Evolutionary conservation across 2,113 vertebrate species (phyloP).

Genomic region (Eublepharis macularius): DNA sequence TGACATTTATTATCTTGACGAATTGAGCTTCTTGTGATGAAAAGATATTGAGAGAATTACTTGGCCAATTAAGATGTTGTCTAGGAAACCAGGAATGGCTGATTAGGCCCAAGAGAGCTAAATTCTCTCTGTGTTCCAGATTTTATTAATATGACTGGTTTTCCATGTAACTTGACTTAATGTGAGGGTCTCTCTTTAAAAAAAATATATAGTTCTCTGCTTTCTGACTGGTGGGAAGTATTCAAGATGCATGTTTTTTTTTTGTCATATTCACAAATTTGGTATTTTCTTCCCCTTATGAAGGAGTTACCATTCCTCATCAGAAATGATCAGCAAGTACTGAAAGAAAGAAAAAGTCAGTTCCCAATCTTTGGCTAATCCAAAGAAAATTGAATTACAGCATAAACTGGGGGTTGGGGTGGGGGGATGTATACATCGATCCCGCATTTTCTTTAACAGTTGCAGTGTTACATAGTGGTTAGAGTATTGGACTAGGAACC

Average conservation of each 20-base stretch:
- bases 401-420: not conserved
- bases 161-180: not conserved
- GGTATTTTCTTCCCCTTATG: not conserved
- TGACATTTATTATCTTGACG: too few species aligned
- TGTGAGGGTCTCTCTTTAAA: not conserved
- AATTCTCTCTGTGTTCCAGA: not conserved
- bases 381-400: not conserved
- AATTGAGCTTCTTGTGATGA: too few species aligned
- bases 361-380: not conserved
- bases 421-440: not conserved
- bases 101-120: too few species aligned
- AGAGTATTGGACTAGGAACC: too few species aligned
- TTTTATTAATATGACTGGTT: not conserved
- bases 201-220: not conserved
- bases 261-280: not conserved
- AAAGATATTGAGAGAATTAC: too few species aligned
- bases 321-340: not conserved
- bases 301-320: not conserved
- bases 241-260: not conserved
- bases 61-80: too few species aligned
- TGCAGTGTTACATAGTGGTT: too few species aligned
- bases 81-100: not conserved
- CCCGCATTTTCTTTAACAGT: not conserved
- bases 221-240: not conserved
- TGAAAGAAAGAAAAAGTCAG: too few species aligned